These are phyloP conservation scores for Barypeithes pellucidus DNA, from an alignment of 2,888 invertebrate genomes.

Conservation along the genomic window DNA sequence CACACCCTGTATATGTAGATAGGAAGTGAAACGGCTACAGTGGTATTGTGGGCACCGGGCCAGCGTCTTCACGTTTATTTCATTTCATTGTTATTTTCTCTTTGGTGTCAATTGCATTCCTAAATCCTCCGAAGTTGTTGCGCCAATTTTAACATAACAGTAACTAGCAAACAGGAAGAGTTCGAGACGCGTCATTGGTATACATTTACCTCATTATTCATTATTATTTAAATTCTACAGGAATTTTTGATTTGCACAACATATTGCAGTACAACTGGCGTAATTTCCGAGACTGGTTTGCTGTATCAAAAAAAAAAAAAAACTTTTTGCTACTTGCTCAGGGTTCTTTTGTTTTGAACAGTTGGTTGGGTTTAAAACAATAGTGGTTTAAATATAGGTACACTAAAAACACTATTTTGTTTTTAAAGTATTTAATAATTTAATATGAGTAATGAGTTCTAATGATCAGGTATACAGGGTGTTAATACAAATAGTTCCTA, in stretches of 20 bases:
- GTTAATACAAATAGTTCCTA: too few relatives aligned
- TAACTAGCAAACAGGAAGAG: slow-evolving; percentile 9
- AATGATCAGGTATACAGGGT: too few relatives aligned
- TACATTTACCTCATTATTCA: background rate
- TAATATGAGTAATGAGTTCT: too few relatives aligned
- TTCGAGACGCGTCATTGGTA: background rate
- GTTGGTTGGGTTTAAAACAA: too few relatives aligned
- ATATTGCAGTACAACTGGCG: background rate
- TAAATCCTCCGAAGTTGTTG: slow-evolving; percentile 10
- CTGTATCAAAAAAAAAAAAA: too few relatives aligned
- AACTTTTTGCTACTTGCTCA: too few relatives aligned
- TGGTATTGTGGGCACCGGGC: slow-evolving; percentile 13
- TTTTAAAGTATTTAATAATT: too few relatives aligned
- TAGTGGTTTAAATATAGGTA: too few relatives aligned
- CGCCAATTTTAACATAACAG: slow-evolving; percentile 10
- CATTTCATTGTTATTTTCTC: slow-evolving; percentile 3
- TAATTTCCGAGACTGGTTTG: too few relatives aligned
- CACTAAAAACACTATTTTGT: too few relatives aligned
- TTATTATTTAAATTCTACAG: background rate
- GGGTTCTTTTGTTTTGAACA: too few relatives aligned
- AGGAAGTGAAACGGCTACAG: background rate
- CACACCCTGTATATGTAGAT: too few relatives aligned
- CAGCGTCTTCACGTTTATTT: background rate
- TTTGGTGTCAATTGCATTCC: slow-evolving; percentile 6
- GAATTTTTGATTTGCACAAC: background rate